Percentiles rank a stretch among this genome's conserved stretches.
phyloP scores from a whole-genome alignment of 2,888 invertebrate species.

The Drosophila buzzatii region DNA sequence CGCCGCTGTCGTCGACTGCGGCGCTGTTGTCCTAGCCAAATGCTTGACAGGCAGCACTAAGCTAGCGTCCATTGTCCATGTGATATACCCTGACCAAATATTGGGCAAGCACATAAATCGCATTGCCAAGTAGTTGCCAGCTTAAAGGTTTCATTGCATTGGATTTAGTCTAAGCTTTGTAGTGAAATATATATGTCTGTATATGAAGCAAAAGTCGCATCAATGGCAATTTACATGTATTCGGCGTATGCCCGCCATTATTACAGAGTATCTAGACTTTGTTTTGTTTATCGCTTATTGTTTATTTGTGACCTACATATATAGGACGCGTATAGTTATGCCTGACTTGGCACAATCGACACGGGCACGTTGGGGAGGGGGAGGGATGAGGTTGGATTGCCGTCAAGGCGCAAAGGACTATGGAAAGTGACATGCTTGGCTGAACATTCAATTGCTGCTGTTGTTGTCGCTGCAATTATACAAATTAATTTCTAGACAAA shows the following conservation, averaged over 20 bases:
- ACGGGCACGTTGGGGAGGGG: background rate
- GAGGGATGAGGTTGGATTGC: too few relatives aligned
- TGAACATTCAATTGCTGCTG: slow-evolving; percentile 30
- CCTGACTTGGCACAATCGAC: slow-evolving; percentile 38
- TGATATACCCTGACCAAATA: slow-evolving; percentile 28
- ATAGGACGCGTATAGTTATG: slow-evolving; percentile 33
- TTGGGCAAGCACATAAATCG: background rate
- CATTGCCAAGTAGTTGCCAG: background rate
- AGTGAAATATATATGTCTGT: background rate
- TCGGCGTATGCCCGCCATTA: background rate
- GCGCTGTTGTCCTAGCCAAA: slow-evolving; percentile 23
- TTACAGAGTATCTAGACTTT: slow-evolving; percentile 19
- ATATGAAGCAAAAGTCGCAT: background rate
- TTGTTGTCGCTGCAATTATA: slow-evolving; percentile 66
- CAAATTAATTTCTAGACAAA: slow-evolving; percentile 69
- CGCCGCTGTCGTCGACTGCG: slow-evolving; percentile 25
- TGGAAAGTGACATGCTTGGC: slow-evolving; percentile 27
- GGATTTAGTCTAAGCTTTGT: background rate
- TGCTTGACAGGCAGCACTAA: slow-evolving; percentile 40
- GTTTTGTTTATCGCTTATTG: background rate
- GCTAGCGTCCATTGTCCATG: slow-evolving; percentile 23
- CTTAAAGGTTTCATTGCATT: background rate
- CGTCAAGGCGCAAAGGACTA: background rate
- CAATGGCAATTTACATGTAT: background rate
- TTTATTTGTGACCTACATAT: slow-evolving; percentile 47